These are phyloP conservation scores for Nibea coibor DNA, from an alignment of 2,113 vertebrate genomes.

Conservation along the genomic window DNA sequence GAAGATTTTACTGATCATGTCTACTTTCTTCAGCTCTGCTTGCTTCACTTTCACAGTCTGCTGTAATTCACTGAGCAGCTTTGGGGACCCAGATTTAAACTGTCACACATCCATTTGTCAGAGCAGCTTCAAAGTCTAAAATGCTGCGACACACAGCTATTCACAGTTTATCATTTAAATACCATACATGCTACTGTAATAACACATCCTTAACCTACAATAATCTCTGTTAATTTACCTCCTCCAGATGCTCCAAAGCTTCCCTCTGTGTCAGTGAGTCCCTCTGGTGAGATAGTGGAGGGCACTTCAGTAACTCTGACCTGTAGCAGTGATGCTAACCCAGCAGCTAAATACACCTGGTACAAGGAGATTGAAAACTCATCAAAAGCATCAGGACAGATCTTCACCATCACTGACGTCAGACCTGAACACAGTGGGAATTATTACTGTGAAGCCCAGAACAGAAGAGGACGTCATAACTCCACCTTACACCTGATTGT, in stretches of 20 bases:
- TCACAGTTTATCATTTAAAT: too few relatives aligned
- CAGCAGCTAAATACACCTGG: slow-evolving; percentile 31
- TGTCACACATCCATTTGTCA: too few relatives aligned
- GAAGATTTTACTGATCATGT: too few relatives aligned
- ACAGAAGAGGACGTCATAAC: background rate
- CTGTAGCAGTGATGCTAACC: slow-evolving; percentile 47
- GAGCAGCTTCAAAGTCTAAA: too few relatives aligned
- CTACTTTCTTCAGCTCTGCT: too few relatives aligned
- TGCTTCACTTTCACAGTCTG: too few relatives aligned
- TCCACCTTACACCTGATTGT: background rate
- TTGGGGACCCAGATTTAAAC: too few relatives aligned
- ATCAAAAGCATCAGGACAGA: background rate
- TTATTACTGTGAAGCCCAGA: slow-evolving; percentile 37
- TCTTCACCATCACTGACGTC: background rate
- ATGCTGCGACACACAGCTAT: too few relatives aligned
- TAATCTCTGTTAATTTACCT: too few relatives aligned
- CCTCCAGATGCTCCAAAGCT: background rate
- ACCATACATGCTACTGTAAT: too few relatives aligned
- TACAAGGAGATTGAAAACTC: slow-evolving; percentile 22
- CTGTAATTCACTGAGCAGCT: too few relatives aligned
- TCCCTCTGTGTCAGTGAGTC: slow-evolving; percentile 4
- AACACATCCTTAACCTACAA: too few relatives aligned
- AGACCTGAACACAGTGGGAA: background rate
- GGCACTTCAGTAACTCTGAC: slow-evolving; percentile 28
- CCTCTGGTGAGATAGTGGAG: slow-evolving; percentile 12